Conservation (phyloP, 2,797 vertebrate genomes). For the Falco rusticolus region DNA sequence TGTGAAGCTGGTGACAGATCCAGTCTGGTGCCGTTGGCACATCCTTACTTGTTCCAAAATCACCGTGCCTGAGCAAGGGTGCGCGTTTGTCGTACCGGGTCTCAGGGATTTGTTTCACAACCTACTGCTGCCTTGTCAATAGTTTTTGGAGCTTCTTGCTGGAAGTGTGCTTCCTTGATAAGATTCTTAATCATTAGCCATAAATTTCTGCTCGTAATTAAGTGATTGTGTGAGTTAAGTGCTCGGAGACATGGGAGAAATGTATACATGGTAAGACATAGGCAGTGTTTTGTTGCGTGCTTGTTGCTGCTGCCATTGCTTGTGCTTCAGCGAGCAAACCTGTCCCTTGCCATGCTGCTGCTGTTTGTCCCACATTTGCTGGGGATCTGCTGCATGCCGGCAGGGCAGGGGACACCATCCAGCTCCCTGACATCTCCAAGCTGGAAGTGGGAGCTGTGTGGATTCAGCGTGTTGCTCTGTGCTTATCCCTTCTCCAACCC, state of each 20-base stretch:
- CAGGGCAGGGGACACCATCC: accelerated
- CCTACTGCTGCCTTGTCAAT: background rate
- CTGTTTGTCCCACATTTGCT: background rate
- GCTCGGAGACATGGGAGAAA: background rate
- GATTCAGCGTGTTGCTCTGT: background rate
- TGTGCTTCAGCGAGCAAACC: background rate
- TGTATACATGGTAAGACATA: background rate
- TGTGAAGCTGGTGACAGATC: background rate
- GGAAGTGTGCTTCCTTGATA: constrained; percentile 26
- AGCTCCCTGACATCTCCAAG: background rate
- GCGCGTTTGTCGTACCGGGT: background rate
- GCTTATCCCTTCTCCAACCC: background rate
- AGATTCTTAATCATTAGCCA: constrained; percentile 21
- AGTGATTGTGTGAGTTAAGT: constrained; percentile 15
- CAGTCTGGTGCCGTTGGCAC: background rate
- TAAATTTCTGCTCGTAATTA: constrained; percentile 2
- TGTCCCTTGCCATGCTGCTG: accelerated
- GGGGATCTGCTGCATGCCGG: accelerated
- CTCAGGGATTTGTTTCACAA: background rate
- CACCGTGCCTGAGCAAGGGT: background rate
- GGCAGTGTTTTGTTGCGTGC: background rate
- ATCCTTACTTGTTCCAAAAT: background rate
- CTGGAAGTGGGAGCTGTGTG: background rate
- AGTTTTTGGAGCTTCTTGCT: background rate
- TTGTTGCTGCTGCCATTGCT: background rate